Evolutionary conservation across 1,140 invertebrate genomes (phyloP).

Genomic region (Elysia chlorotica): DNA sequence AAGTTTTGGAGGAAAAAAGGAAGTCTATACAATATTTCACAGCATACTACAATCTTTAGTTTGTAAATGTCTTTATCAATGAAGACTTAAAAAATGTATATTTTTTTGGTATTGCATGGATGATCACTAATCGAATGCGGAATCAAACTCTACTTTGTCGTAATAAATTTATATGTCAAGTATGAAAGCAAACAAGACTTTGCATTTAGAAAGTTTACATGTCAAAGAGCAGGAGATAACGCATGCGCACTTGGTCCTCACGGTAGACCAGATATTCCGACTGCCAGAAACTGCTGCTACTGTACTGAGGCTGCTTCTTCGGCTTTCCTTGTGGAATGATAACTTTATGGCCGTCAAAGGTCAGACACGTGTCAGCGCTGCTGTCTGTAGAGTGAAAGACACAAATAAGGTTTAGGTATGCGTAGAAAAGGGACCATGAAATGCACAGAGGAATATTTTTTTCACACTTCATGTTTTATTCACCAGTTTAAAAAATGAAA

Average conservation of each 20-base stretch:
- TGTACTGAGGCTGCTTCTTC: conserved; percentile 32
- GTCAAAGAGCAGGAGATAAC: conserved; percentile 57
- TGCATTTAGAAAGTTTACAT: conserved; percentile 34
- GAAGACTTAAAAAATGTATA: too few species aligned
- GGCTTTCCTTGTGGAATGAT: conserved; percentile 61
- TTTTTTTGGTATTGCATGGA: too few species aligned
- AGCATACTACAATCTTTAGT: too few species aligned
- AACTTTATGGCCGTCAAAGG: conserved; percentile 56
- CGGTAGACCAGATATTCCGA: conserved; percentile 64
- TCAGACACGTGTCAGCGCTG: neutral
- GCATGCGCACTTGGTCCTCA: conserved; percentile 60
- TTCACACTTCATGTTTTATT: neutral
- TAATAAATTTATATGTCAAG: too few species aligned
- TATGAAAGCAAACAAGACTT: too few species aligned
- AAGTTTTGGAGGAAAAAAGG: too few species aligned
- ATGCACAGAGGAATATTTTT: neutral
- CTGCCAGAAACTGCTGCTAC: conserved; percentile 55
- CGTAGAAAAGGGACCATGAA: neutral
- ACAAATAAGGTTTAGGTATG: neutral
- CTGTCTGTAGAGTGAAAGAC: neutral
- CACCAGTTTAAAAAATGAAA: neutral
- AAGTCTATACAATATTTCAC: too few species aligned
- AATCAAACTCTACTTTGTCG: too few species aligned
- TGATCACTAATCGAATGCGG: too few species aligned
- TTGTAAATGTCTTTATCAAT: too few species aligned